Evolutionary conservation across 1,140 invertebrate genomes (phyloP).

Genomic region (Phocides pigmalion): DNA sequence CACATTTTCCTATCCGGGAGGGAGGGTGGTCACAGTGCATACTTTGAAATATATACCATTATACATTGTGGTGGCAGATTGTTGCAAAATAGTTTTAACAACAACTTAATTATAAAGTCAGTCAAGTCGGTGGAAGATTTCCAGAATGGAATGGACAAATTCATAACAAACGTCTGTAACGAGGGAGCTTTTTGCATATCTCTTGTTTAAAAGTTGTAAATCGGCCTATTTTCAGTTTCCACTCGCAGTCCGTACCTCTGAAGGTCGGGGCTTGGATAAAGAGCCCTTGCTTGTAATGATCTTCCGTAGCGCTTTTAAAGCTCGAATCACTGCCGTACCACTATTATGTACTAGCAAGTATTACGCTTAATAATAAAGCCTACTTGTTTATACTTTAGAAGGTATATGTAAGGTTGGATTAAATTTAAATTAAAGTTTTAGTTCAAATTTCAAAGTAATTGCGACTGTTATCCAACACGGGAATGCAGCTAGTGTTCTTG

Average conservation of each 20-base stretch:
- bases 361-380: neutral
- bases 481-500: too few relatives aligned
- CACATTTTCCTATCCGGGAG: too few relatives aligned
- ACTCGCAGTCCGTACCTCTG: slow-evolving; percentile 6
- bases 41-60: too few relatives aligned
- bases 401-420: too few relatives aligned
- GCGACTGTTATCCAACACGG: too few relatives aligned
- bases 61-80: too few relatives aligned
- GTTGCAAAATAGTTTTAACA: too few relatives aligned
- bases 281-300: slow-evolving; percentile 23
- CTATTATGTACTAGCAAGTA: neutral
- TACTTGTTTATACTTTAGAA: neutral
- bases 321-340: slow-evolving; percentile 6
- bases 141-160: slow-evolving; percentile 44
- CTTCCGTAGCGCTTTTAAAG: slow-evolving; percentile 8
- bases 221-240: slow-evolving; percentile 20
- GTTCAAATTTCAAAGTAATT: too few relatives aligned
- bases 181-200: slow-evolving; percentile 31
- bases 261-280: slow-evolving; percentile 11
- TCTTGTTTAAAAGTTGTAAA: slow-evolving; percentile 14
- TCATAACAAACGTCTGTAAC: slow-evolving; percentile 40
- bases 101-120: neutral
- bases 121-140: neutral
- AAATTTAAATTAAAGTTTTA: too few relatives aligned
- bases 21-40: too few relatives aligned